Percentiles rank a stretch among this genome's conserved stretches.
These are phyloP conservation scores for Pteropus alecto DNA, from an alignment of 2,113 vertebrate species.

Conservation along the genomic window DNA sequence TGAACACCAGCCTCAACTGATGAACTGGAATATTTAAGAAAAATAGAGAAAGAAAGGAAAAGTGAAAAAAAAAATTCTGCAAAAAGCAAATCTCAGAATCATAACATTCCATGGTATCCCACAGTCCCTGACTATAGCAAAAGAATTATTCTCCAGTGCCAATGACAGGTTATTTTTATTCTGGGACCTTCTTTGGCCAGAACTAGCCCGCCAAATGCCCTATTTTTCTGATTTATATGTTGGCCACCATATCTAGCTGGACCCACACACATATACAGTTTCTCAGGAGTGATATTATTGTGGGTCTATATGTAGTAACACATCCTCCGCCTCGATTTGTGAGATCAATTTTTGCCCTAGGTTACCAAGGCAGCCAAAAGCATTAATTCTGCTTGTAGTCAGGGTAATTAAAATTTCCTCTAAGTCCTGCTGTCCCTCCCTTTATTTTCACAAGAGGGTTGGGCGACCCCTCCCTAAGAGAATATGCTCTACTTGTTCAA, in stretches of 20 bases:
- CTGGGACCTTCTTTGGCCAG: neutral
- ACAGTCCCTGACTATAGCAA: neutral
- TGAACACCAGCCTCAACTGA: neutral
- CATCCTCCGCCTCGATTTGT: neutral
- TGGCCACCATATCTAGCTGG: neutral
- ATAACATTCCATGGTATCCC: neutral
- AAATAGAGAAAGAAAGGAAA: neutral
- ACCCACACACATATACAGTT: neutral
- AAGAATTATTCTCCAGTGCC: neutral
- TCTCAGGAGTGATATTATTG: neutral
- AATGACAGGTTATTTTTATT: neutral
- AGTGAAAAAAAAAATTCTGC: neutral
- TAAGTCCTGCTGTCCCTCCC: neutral
- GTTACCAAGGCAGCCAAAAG: neutral
- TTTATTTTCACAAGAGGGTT: neutral
- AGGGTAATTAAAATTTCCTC: neutral
- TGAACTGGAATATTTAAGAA: neutral
- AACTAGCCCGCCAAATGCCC: neutral
- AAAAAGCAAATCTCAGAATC: neutral
- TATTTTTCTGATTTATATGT: neutral
- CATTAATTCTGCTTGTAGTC: neutral
- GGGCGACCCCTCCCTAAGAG: neutral
- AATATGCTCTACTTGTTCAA: neutral
- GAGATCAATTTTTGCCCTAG: neutral
- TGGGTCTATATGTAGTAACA: neutral